Percentiles rank a stretch among this genome's conserved stretches.
phyloP scores from a whole-genome alignment of 2,888 invertebrate species.

The Mythimna ferrago region DNA sequence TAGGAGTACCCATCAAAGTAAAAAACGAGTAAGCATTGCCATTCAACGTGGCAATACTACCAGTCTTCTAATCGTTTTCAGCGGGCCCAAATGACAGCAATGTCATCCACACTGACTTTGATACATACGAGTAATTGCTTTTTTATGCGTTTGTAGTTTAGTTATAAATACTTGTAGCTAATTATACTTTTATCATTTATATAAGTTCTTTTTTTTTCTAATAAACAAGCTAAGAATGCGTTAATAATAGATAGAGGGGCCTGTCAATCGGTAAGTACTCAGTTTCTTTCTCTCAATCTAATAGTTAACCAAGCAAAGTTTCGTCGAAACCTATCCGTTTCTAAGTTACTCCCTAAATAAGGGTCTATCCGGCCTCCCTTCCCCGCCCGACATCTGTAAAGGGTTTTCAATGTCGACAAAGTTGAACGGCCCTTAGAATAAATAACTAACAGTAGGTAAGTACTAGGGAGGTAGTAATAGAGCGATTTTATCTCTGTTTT shows the following conservation, averaged over 20 bases:
- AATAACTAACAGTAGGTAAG: slow-evolving; percentile 60
- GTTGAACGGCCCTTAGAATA: slow-evolving; percentile 64
- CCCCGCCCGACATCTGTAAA: slow-evolving; percentile 70
- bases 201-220: no score
- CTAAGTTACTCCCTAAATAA: slow-evolving; percentile 79
- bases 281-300: slow-evolving; percentile 63
- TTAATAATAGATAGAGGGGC: slow-evolving; percentile 1
- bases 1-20: no score
- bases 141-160: no score
- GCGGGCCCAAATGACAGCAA: no score
- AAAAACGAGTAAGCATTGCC: no score
- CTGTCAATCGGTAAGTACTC: slow-evolving; percentile 43
- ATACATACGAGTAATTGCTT: no score
- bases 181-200: no score
- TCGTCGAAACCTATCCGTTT: slow-evolving; percentile 68
- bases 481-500: slow-evolving; percentile 34
- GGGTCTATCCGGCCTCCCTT: slow-evolving; percentile 67
- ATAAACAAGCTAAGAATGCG: no score
- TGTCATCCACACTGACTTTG: no score
- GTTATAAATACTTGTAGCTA: no score
- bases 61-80: no score
- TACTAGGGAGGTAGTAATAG: slow-evolving; percentile 14
- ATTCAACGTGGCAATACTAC: no score
- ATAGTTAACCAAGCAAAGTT: slow-evolving; percentile 62
- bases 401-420: slow-evolving; percentile 77